phyloP scores from a whole-genome alignment of 2,888 invertebrate genomes.

The Shargacucullia verbasci region DNA sequence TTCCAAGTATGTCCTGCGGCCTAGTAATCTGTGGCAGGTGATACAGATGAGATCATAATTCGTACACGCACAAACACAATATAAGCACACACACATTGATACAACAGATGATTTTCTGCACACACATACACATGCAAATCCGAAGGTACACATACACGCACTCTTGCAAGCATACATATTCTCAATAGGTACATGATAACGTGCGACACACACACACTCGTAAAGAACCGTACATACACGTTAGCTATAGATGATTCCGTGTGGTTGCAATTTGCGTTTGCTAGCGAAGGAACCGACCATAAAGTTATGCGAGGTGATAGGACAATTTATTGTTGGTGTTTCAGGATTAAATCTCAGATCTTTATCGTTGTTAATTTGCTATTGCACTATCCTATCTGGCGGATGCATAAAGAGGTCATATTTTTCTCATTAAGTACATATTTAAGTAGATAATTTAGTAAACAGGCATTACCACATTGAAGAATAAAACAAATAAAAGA shows the following conservation, averaged over 20 bases:
- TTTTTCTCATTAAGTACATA: too few species aligned
- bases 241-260: conserved; percentile 16
- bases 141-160: too few species aligned
- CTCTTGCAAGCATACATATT: too few species aligned
- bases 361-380: conserved; percentile 49
- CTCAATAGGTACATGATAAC: too few species aligned
- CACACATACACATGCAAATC: too few species aligned
- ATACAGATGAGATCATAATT: conserved; percentile 49
- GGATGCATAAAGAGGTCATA: conserved; percentile 23
- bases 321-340: conserved; percentile 47
- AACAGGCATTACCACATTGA: too few species aligned
- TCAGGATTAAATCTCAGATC: conserved; percentile 44
- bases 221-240: background rate
- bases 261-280: conserved; percentile 54
- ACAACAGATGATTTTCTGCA: too few species aligned
- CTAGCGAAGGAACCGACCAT: conserved; percentile 38
- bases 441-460: too few species aligned
- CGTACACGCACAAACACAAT: conserved; percentile 15
- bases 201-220: background rate
- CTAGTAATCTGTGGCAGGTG: conserved; percentile 51
- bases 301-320: conserved; percentile 54
- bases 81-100: too few species aligned
- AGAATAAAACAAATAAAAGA: too few species aligned
- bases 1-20: conserved; percentile 48
- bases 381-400: conserved; percentile 45